Evolutionary conservation across 2,888 invertebrate species (phyloP), one percentile per base, ranked within the genome.

Genomic region (Cryptophagus acutangulus): DNA sequence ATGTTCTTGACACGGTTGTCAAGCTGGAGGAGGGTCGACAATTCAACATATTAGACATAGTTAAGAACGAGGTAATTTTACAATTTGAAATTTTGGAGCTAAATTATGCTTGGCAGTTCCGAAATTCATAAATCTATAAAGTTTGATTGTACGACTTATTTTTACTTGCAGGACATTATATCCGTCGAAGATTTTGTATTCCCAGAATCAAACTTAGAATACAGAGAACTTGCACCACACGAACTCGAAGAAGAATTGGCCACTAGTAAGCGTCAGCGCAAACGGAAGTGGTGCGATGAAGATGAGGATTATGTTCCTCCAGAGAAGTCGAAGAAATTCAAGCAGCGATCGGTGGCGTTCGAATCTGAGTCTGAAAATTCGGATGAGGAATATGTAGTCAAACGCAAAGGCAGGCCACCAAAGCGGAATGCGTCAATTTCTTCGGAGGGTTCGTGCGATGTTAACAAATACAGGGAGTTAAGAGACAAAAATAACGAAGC

Each of bases 401-500:
- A 47, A 44, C 38, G 45, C 3, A 51, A 77, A 55, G 78, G 78
- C 14, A 69, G 79, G 15, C 77, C 78, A 18, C 75, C 77, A 14
- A 61, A 75, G 38, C 63, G 75, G 48, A 71, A 72, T 43, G 54
- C 57, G 9, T 74, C 74, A 4, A 46, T 65, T 14, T 57, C 62
- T 2, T 57, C 73, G 64, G 61, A 74, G 67, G 40, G 71, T 62
- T 62, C 71, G 60, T 69, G 45, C 66, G 57, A 71, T 24, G 76
- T 75, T 48, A 62, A 65, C 31, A 77, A 74, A 49, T 85, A 86
- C 62, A 71, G 82, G 36, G 82, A 84, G 58, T 72, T 82, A 48
- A 70, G 87, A 40, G 82, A 83, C 59, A 84, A 83, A 62, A 87
- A 87, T 66, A 87, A 87, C 62, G 84, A 84, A 67, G 85, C 86